These are phyloP conservation scores for Heliconius himera DNA, from an alignment of 1,140 invertebrate genomes.

Conservation along the genomic window DNA sequence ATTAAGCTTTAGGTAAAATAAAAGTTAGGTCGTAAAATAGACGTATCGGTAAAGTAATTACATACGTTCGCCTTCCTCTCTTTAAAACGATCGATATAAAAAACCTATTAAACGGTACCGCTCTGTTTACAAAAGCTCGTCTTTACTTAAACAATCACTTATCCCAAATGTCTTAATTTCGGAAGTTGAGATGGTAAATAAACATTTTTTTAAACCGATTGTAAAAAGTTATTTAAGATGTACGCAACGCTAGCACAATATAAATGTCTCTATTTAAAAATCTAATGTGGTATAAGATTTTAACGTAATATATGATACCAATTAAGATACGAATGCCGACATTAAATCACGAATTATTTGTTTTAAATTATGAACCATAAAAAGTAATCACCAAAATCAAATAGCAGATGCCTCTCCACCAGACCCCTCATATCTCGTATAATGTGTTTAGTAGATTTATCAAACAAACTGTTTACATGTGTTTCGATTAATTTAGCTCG, in stretches of 20 bases:
- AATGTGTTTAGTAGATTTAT: constrained; percentile 57
- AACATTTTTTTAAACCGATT: constrained; percentile 32
- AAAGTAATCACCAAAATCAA: constrained; percentile 68
- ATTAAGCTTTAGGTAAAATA: neutral
- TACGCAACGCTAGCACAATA: constrained; percentile 3
- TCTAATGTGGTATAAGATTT: constrained; percentile 10
- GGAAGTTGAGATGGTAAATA: constrained; percentile 45
- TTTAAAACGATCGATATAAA: constrained; percentile 60
- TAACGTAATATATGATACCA: constrained; percentile 49
- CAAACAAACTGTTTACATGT: constrained; percentile 76
- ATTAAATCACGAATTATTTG: constrained; percentile 61
- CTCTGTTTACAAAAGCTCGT: constrained; percentile 56
- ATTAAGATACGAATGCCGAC: constrained; percentile 58
- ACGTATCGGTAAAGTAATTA: constrained; percentile 20
- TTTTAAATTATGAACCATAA: constrained; percentile 66
- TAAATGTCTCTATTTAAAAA: constrained; percentile 35
- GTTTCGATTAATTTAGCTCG: constrained; percentile 73
- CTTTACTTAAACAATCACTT: constrained; percentile 60
- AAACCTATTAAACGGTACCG: constrained; percentile 54
- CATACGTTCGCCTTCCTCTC: constrained; percentile 44
- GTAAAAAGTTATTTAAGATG: constrained; percentile 29
- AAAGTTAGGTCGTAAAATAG: constrained; percentile 1
- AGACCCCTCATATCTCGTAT: constrained; percentile 53
- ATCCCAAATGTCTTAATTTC: constrained; percentile 66
- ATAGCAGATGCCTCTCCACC: constrained; percentile 43